These are phyloP conservation scores for Trogon surrucura DNA, from an alignment of 2,113 vertebrate genomes.

Conservation along the genomic window DNA sequence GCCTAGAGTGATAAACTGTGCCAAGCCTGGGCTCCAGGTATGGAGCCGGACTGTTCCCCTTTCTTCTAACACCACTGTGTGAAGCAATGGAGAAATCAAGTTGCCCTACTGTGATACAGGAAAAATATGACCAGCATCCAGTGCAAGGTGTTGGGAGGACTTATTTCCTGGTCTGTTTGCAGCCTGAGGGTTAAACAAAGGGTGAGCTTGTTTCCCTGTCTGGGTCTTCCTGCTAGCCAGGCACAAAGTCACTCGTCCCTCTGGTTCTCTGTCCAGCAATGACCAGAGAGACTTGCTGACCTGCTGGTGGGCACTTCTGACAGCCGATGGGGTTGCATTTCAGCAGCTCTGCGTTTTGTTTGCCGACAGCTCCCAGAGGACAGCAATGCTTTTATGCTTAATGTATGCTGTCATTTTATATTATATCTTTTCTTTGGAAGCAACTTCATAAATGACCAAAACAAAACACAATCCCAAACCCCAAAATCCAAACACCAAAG, in stretches of 20 bases:
- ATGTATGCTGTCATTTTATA: conserved; percentile 39
- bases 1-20: not conserved
- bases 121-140: not conserved
- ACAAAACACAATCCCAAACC: conserved; percentile 26
- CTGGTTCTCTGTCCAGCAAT: not conserved
- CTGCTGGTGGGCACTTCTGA: not conserved
- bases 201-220: not conserved
- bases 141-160: not conserved
- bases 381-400: conserved; percentile 11
- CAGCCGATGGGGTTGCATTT: not conserved
- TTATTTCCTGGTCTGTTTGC: not conserved
- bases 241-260: conserved; percentile 3
- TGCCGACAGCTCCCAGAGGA: conserved; percentile 2
- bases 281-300: conserved; percentile 15
- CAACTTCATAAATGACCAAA: conserved; percentile 41
- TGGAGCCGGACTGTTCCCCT: not conserved
- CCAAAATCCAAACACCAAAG: conserved; percentile 17
- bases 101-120: not conserved
- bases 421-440: conserved; percentile 47
- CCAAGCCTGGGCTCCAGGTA: not conserved
- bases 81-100: not conserved
- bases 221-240: not conserved
- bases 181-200: conserved; percentile 2
- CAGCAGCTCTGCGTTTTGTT: conserved; percentile 2
- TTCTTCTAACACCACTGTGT: not conserved